These are phyloP conservation scores for Papilio protenor DNA, from an alignment of 2,888 invertebrate genomes.

Conservation along the genomic window DNA sequence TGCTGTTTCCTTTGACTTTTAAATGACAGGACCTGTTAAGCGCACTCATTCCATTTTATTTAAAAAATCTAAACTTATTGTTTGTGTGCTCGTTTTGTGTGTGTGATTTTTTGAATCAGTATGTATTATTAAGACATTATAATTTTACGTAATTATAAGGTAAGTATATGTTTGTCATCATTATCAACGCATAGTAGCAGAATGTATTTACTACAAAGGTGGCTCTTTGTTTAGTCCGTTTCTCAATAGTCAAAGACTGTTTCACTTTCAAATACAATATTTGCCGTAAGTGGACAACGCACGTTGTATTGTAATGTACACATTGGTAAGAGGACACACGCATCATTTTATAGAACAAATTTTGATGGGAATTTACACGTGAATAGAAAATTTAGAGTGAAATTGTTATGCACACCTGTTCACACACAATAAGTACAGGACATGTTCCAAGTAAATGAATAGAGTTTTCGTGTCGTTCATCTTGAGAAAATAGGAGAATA, in stretches of 20 bases:
- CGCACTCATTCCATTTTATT: neutral
- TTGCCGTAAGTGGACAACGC: conserved; percentile 27
- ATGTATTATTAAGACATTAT: neutral
- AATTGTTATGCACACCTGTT: neutral
- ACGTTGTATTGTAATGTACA: conserved; percentile 38
- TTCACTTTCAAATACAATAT: conserved; percentile 51
- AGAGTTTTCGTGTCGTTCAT: neutral
- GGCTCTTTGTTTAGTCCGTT: neutral
- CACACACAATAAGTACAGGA: neutral
- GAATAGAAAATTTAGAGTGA: neutral
- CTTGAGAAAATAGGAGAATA: neutral
- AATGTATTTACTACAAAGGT: neutral
- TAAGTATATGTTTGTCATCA: neutral
- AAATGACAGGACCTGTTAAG: neutral
- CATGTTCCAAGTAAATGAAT: neutral
- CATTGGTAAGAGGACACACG: conserved; percentile 18
- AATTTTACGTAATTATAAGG: neutral
- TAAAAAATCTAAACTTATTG: neutral
- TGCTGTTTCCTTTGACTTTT: conserved; percentile 23
- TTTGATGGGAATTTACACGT: neutral
- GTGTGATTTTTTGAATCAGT: neutral
- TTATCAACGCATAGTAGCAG: neutral
- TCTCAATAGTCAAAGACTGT: conserved; percentile 41
- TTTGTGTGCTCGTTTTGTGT: neutral
- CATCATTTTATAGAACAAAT: conserved; percentile 25